These are phyloP conservation scores for Chondrosia reniformis DNA, from an alignment of 37 sponge, comb jelly and placozoan genomes.

Conservation along the genomic window DNA sequence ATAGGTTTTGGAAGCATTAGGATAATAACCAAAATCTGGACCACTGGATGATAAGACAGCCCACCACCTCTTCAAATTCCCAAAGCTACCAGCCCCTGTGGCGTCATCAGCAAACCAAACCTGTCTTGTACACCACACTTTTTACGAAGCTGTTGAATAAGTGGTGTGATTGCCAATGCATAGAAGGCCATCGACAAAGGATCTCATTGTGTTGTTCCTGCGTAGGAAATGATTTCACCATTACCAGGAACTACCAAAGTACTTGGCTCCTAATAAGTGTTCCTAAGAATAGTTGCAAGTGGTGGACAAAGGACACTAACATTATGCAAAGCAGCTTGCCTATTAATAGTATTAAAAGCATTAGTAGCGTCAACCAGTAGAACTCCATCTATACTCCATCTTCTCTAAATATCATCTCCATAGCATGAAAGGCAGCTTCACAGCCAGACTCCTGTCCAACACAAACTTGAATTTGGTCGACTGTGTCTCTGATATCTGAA, in stretches of 20 bases:
- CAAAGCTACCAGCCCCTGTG: neutral
- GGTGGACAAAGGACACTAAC: slow-evolving; percentile 23
- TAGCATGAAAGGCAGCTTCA: neutral
- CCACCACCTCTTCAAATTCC: neutral
- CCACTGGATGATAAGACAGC: neutral
- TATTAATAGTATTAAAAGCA: slow-evolving; percentile 26
- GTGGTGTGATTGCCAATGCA: slow-evolving; percentile 28
- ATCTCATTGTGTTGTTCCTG: slow-evolving; percentile 38
- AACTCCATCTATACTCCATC: neutral
- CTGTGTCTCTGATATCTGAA: neutral
- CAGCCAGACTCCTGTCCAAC: neutral
- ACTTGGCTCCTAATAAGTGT: slow-evolving; percentile 18
- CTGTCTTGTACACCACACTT: neutral
- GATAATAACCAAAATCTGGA: neutral
- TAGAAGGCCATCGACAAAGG: slow-evolving; percentile 49
- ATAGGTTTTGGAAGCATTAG: slow-evolving; percentile 1
- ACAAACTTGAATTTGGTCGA: neutral
- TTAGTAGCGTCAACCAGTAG: slow-evolving; percentile 7
- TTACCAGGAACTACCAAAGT: slow-evolving; percentile 5
- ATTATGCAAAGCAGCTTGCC: slow-evolving; percentile 31
- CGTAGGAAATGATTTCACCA: slow-evolving; percentile 21
- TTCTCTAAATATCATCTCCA: neutral
- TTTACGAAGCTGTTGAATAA: slow-evolving; percentile 13
- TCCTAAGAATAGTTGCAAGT: slow-evolving; percentile 16
- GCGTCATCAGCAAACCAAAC: slow-evolving; percentile 9